Conservation (phyloP, 2,888 invertebrate genomes). For the Troides helena region DNA sequence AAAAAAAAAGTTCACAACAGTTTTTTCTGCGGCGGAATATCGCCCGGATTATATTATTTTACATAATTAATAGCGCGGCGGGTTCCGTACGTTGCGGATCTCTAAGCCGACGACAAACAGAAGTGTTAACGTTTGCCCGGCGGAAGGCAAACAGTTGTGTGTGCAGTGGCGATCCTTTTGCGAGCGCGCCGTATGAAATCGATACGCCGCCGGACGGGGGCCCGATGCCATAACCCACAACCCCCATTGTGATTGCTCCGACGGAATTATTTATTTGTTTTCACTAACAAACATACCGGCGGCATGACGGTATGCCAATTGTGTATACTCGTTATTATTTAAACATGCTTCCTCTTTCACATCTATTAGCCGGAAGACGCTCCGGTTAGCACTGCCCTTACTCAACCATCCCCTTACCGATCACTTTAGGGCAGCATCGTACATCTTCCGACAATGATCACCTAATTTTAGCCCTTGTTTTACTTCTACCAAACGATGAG, state of each 20-base stretch:
- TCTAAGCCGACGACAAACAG: constrained; percentile 40
- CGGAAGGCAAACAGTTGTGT: constrained; percentile 40
- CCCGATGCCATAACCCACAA: constrained; percentile 23
- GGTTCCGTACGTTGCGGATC: constrained; percentile 18
- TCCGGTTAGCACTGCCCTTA: too few species aligned
- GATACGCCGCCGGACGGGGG: constrained; percentile 35
- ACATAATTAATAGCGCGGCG: constrained; percentile 13
- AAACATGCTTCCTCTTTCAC: neutral
- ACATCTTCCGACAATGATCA: too few species aligned
- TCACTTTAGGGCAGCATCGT: too few species aligned
- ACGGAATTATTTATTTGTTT: constrained; percentile 12
- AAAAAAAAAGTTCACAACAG: constrained; percentile 20
- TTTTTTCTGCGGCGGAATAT: constrained; percentile 15
- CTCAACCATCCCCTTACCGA: too few species aligned
- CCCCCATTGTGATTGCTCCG: constrained; percentile 11
- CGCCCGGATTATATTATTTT: constrained; percentile 13
- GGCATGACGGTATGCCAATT: constrained; percentile 20
- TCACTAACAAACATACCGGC: constrained; percentile 11
- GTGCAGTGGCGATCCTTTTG: constrained; percentile 38
- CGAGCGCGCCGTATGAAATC: constrained; percentile 43
- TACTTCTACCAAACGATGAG: too few species aligned
- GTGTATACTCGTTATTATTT: neutral
- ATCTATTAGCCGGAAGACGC: too few species aligned
- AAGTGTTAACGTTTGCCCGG: constrained; percentile 55
- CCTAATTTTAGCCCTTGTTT: too few species aligned